A percentile compares a stretch with the other conserved stretches of the same genome.
These are phyloP conservation scores for Bubo blakistoni DNA, from an alignment of 2,113 vertebrate genomes.

Conservation along the genomic window DNA sequence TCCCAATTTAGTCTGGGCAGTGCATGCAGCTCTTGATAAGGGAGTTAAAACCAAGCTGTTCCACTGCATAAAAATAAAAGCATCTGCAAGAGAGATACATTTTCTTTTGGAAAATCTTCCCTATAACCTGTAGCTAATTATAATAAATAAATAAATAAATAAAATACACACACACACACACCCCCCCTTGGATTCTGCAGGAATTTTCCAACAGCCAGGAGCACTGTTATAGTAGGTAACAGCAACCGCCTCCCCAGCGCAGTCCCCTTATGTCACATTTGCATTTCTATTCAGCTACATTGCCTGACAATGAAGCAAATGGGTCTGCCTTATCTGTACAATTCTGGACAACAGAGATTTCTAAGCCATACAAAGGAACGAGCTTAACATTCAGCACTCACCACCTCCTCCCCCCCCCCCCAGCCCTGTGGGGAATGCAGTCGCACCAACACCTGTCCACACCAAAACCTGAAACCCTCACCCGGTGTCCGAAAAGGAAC, in stretches of 20 bases:
- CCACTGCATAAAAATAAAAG: constrained; percentile 65
- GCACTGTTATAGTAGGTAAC: neutral
- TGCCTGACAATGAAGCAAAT: constrained; percentile 69
- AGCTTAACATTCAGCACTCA: constrained; percentile 65
- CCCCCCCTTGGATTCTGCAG: neutral
- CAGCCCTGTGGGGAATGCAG: neutral
- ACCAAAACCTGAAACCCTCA: neutral
- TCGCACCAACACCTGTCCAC: constrained; percentile 48
- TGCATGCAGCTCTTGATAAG: constrained; percentile 70
- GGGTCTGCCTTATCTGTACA: constrained; percentile 74
- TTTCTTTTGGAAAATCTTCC: constrained; percentile 61
- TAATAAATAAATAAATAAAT: neutral
- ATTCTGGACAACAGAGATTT: constrained; percentile 72
- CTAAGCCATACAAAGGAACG: constrained; percentile 67
- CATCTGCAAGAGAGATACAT: constrained; percentile 24
- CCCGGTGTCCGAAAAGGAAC: neutral
- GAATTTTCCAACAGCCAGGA: constrained; percentile 64
- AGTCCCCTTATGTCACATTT: constrained; percentile 71
- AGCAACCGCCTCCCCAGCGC: constrained; percentile 35
- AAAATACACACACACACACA: too few species aligned
- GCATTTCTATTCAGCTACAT: constrained; percentile 78
- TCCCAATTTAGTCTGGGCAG: constrained; percentile 68
- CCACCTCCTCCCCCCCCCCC: neutral
- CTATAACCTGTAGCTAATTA: constrained; percentile 70
- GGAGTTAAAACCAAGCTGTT: constrained; percentile 68